phyloP scores from a whole-genome alignment of 2,797 vertebrate species.

The Taenioides sp. region DNA sequence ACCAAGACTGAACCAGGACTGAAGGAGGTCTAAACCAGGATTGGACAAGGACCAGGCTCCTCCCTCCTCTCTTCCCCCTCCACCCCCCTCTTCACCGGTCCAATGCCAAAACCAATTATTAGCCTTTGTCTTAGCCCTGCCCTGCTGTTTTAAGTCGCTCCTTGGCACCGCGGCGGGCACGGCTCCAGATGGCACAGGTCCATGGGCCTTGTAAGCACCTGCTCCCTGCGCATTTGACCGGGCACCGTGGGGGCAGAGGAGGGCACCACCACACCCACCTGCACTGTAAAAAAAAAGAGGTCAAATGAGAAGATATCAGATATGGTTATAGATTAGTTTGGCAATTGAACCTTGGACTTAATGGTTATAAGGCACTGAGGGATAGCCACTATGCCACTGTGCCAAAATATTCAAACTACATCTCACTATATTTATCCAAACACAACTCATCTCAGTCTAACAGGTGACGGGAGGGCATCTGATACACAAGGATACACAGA shows the following conservation, averaged over 20 bases:
- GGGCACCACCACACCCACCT: not conserved
- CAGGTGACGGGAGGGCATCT: no score
- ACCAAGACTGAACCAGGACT: no score
- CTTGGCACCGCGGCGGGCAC: conserved; percentile 70
- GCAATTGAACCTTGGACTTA: not conserved
- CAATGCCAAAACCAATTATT: conserved; percentile 83
- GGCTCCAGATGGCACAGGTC: conserved; percentile 80
- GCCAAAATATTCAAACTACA: no score
- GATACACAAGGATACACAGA: no score
- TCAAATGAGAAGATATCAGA: no score
- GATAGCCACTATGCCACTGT: no score
- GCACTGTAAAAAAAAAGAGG: no score
- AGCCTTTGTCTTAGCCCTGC: conserved; percentile 77
- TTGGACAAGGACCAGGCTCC: not conserved
- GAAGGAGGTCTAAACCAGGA: no score
- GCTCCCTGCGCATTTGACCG: conserved; percentile 82
- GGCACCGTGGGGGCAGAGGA: conserved; percentile 38
- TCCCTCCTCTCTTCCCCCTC: no score
- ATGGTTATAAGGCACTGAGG: no score
- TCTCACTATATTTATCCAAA: no score
- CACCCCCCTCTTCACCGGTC: conserved; percentile 22
- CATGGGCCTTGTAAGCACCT: conserved; percentile 84
- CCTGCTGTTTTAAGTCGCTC: conserved; percentile 52
- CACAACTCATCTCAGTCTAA: no score
- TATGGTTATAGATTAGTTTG: not conserved